Evolutionary conservation across 1,140 invertebrate species (phyloP), one percentile per base, ranked within the genome.

Genomic region (Notospermus geniculatus): DNA sequence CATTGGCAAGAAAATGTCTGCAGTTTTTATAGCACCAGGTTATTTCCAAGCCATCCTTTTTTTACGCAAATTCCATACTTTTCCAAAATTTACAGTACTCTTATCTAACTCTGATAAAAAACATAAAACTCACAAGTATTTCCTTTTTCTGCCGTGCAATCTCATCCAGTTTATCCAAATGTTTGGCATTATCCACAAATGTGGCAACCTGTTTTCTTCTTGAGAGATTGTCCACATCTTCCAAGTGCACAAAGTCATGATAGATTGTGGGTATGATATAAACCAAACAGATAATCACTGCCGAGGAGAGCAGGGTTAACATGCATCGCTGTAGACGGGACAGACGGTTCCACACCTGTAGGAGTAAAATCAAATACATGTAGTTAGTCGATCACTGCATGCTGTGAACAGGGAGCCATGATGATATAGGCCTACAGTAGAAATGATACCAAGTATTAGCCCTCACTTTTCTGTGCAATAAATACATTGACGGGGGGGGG

Each of bases 311-410:
- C 65, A 90, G 84, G 65, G 88, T 86, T 57, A 90, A 83, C 36
- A 90, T 81, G 72, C 87, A 90, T 43, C 88, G 84, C 77, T 92
- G 91, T 71, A 91, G 87, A 69, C 90, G 86, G n/a, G 91, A 91
- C 39, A 92, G 76, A 70, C 90, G 88, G 72, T 91, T 90, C 91
- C 90, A 92, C 15, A 36, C 32, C 32, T 36, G 32, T 36, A 36
- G 15, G 32, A 36, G 15, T 7, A 4, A 36, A 36, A 36, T 15
- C 32, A 36, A 7, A 7, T 36, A 7, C 5, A 36, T 36, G 32
- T 7, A 4, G 32, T 36, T 36, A 7, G 32, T 36, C n/a, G n/a
- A n/a, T n/a, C n/a, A n/a, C n/a, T n/a, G n/a, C n/a, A n/a, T n/a
- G n/a, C n/a, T n/a, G n/a, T n/a, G n/a, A n/a, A n/a, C n/a, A n/a